Evolutionary conservation across 2,888 invertebrate species (phyloP), one percentile per base, ranked within the genome.

Genomic region (Achlya flavicornis): DNA sequence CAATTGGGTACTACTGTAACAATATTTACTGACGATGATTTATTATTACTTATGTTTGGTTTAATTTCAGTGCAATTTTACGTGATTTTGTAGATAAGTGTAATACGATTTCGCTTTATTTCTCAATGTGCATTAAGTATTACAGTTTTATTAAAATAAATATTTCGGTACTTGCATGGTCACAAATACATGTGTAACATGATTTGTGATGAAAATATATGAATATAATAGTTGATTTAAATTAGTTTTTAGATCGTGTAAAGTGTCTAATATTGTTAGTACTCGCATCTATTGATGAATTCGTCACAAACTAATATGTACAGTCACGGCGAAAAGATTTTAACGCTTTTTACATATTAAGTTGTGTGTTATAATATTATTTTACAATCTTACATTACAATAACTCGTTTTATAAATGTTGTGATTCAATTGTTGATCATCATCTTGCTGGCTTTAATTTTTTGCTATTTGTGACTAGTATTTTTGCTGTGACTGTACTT

Each of bases 31-130:
- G 10, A 53, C 19, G 19, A 53, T 53, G 53, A 19, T 41, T 12
- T 12, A 10, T 53, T 19, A 10, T 53, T 19, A 53, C 48, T n/a
- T 14, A n/a, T 46, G 48, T 48, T 48, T 48, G 14, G 4, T 14
- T n/a, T 53, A 53, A 53, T 53, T 53, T 53, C 53, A 53, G 53
- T 53, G 53, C 53, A 53, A 53, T 53, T 53, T 53, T 53, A 53
- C 2, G 5, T 16, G 3, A 53, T 53, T 19, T 53, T 19, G 19
- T 53, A 4, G 16, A 2, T 19, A 53, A 19, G 8, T 53, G 1
- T 53, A 10, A 53, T 19, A 53, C n/a, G 19, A 53, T 19, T 53
- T 19, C 6, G 53, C 48, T 53, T 46, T 46, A 46, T 46, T 53
- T 53, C 53, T 19, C 10, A 8, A 19, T 53, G 53, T 53, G 19